A percentile compares a stretch with the other conserved stretches of the same genome.
phyloP scores from a whole-genome alignment of 2,888 invertebrate genomes.

The Fragum whitleyi region DNA sequence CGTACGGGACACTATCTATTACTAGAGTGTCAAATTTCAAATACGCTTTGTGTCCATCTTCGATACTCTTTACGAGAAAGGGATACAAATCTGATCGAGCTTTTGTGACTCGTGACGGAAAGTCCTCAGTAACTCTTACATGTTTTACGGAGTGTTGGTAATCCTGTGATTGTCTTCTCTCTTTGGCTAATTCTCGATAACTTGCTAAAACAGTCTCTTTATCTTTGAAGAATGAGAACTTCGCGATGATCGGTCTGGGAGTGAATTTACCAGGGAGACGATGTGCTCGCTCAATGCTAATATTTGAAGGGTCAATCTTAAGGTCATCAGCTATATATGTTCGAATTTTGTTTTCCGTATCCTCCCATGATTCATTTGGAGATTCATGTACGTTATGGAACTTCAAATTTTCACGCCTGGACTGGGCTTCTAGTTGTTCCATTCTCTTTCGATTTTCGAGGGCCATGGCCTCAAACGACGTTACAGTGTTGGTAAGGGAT shows the following conservation, averaged over 20 bases:
- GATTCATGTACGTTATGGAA: too few species aligned
- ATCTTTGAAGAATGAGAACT: not conserved
- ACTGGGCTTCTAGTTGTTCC: too few species aligned
- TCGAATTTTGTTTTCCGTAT: too few species aligned
- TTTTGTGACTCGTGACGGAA: conserved; percentile 1
- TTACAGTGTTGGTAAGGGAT: too few species aligned
- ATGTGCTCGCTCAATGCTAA: not conserved
- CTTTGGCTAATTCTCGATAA: not conserved
- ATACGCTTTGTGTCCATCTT: not conserved
- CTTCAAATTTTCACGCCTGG: too few species aligned
- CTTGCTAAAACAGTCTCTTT: not conserved
- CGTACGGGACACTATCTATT: not conserved
- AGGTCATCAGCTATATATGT: not conserved
- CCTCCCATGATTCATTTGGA: too few species aligned
- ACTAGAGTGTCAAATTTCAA: conserved; percentile 1
- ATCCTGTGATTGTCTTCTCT: not conserved
- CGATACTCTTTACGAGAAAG: not conserved
- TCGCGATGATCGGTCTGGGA: not conserved
- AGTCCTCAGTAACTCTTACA: not conserved
- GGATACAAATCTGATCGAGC: conserved; percentile 8
- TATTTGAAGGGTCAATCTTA: not conserved
- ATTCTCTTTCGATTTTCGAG: too few species aligned
- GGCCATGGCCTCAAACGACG: too few species aligned
- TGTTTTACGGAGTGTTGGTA: too few species aligned
- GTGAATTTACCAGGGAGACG: not conserved